A percentile compares a stretch with the other conserved stretches of the same genome.
Evolutionary conservation across 1,140 invertebrate species (phyloP).

Genomic region (Cyclargus thomasi): DNA sequence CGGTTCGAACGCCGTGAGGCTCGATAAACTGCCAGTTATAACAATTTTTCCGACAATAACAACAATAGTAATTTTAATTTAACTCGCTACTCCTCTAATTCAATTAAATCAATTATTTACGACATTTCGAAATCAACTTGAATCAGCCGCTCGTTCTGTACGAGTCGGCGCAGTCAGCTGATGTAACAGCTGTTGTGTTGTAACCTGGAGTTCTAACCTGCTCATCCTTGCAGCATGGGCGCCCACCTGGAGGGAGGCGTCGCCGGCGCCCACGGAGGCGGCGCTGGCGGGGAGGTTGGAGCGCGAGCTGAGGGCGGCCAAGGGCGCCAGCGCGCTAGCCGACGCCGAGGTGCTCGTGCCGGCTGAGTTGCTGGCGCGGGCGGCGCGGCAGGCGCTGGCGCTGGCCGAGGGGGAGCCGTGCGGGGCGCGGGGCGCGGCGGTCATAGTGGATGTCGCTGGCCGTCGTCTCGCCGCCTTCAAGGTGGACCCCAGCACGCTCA

Average conservation of each 20-base stretch:
- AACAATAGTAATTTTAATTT: neutral
- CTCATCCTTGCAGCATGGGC: constrained; percentile 61
- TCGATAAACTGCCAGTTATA: too few relatives aligned
- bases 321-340: constrained; percentile 82
- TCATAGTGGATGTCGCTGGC: constrained; percentile 85
- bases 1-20: constrained; percentile 57
- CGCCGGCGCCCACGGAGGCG: constrained; percentile 62
- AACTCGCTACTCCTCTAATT: too few relatives aligned
- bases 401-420: constrained; percentile 91
- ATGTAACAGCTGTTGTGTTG: constrained; percentile 83
- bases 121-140: too few relatives aligned
- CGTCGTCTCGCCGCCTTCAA: constrained; percentile 81
- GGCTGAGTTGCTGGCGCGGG: constrained; percentile 83
- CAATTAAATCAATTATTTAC: too few relatives aligned
- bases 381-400: constrained; percentile 84
- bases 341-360: constrained; percentile 89
- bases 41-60: constrained; percentile 5
- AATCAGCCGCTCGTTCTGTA: neutral
- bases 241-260: constrained; percentile 62
- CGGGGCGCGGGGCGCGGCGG: constrained; percentile 84
- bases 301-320: constrained; percentile 84
- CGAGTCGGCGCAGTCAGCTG: constrained; percentile 77
- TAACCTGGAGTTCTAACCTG: neutral
- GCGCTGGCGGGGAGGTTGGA: constrained; percentile 82
- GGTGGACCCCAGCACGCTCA: constrained; percentile 87